Conservation (phyloP, 37 sponge, comb jelly and placozoan species). For the Cliona cf. orientalis region DNA sequence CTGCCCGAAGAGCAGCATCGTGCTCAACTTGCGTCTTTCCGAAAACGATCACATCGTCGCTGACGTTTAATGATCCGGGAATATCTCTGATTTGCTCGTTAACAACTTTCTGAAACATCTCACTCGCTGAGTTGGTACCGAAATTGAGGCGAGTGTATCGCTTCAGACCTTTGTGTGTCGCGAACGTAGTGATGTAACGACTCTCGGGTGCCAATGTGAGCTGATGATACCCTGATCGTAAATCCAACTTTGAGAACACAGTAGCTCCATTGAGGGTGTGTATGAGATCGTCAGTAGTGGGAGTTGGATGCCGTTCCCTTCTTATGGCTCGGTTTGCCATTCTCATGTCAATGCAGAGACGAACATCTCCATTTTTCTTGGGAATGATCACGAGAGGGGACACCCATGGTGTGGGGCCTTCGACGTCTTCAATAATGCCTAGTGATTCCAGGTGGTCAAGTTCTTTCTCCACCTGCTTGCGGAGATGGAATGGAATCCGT, state of each 20-base stretch:
- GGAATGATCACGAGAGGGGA: no score
- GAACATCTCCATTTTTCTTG: slow-evolving; percentile 59
- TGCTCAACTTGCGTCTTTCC: no score
- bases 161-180: slow-evolving; percentile 40
- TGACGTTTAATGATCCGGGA: slow-evolving; percentile 19
- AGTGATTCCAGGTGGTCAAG: no score
- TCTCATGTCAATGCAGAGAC: slow-evolving; percentile 60
- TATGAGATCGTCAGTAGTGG: slow-evolving; percentile 49
- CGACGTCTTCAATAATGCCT: no score
- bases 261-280: slow-evolving; percentile 40
- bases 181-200: slow-evolving; percentile 55
- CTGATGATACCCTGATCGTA: slow-evolving; percentile 60
- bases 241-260: slow-evolving; percentile 45
- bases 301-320: slow-evolving; percentile 56
- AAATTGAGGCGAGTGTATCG: slow-evolving; percentile 49
- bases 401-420: no score
- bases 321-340: slow-evolving; percentile 59
- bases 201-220: slow-evolving; percentile 26
- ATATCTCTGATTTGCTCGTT: slow-evolving; percentile 27
- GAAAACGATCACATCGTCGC: no score
- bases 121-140: slow-evolving; percentile 62
- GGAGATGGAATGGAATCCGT: no score
- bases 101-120: no score
- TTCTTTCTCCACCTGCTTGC: no score
- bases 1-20: slow-evolving; percentile 21